A percentile compares a stretch with the other conserved stretches of the same genome.
Evolutionary conservation across 2,113 vertebrate species (phyloP).

Genomic region (Phalacrocorax pelagicus): DNA sequence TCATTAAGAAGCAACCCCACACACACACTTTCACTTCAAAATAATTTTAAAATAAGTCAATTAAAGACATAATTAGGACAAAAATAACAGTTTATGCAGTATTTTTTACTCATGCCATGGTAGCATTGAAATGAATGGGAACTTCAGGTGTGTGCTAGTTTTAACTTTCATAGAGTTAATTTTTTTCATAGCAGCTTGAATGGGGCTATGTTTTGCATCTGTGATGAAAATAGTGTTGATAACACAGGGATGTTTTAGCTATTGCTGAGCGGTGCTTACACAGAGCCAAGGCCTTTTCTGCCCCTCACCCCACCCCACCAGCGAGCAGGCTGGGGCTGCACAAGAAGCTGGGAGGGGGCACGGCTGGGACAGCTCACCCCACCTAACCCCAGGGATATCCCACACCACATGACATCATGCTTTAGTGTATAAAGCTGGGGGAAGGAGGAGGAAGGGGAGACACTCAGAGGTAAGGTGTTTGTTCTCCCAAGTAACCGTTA

Average conservation of each 20-base stretch:
- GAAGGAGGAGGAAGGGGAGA: too few relatives aligned
- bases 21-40: neutral
- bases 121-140: neutral
- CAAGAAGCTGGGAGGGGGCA: neutral
- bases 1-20: neutral
- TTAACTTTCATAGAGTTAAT: neutral
- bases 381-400: neutral
- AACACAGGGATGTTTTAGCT: neutral
- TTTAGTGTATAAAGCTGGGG: neutral
- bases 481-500: too few relatives aligned
- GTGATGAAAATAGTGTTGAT: neutral
- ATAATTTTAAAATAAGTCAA: neutral
- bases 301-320: neutral
- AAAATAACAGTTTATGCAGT: neutral
- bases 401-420: too few relatives aligned
- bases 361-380: neutral
- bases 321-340: neutral
- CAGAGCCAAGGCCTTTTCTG: neutral
- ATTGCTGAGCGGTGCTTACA: neutral
- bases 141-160: neutral
- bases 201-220: neutral
- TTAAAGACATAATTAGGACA: neutral
- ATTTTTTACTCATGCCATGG: neutral
- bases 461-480: too few relatives aligned
- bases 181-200: neutral